Conservation (phyloP, 2,888 invertebrate genomes). For the Coelogynopora nodosa region DNA sequence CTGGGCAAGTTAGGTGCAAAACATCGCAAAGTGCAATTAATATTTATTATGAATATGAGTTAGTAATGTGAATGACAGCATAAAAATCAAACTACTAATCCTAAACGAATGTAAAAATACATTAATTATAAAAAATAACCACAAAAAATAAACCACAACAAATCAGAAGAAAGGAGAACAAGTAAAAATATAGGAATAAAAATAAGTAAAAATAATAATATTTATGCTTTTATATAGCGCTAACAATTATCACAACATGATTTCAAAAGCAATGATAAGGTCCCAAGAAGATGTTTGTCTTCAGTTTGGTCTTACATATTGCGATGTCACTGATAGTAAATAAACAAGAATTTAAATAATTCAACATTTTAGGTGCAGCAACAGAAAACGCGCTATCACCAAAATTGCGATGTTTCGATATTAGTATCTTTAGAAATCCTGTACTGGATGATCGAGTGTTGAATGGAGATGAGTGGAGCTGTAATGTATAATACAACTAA, state of each 20-base stretch:
- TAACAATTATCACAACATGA: background rate
- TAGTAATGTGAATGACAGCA: too few relatives aligned
- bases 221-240: background rate
- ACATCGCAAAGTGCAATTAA: too few relatives aligned
- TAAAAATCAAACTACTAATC: too few relatives aligned
- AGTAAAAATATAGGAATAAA: too few relatives aligned
- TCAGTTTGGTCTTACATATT: background rate
- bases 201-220: too few relatives aligned
- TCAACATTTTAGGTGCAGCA: background rate
- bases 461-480: background rate
- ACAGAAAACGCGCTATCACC: background rate
- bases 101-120: too few relatives aligned
- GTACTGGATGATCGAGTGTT: background rate
- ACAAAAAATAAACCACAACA: too few relatives aligned
- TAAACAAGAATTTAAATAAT: background rate
- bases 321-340: background rate
- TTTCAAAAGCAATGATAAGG: background rate
- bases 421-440: background rate
- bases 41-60: too few relatives aligned
- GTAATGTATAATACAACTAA: background rate
- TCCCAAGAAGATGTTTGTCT: background rate
- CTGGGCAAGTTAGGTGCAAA: too few relatives aligned
- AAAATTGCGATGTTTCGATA: background rate
- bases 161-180: too few relatives aligned
- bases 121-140: too few relatives aligned